These are phyloP conservation scores for Drosophila pallidifrons DNA, from an alignment of 1,140 invertebrate genomes.

Conservation along the genomic window DNA sequence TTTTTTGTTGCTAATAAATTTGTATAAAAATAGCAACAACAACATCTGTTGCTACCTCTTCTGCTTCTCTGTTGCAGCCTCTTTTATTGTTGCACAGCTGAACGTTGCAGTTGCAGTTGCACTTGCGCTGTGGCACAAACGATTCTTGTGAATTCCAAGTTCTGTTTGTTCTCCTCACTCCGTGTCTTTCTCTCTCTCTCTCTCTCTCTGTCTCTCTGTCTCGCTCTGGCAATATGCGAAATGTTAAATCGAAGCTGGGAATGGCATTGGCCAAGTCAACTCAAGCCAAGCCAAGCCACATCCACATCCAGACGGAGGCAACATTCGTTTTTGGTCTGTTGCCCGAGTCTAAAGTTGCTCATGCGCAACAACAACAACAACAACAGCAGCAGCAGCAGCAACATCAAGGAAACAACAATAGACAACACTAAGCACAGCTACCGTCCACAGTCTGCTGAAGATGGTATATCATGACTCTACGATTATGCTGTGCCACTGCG, in stretches of 20 bases:
- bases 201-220: not conserved
- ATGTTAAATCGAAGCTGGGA: conserved; percentile 52
- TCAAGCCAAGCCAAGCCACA: not conserved
- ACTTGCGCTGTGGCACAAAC: conserved; percentile 42
- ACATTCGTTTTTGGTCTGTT: conserved; percentile 31
- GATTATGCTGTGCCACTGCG: conserved; percentile 5
- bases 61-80: conserved; percentile 2
- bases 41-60: conserved; percentile 38
- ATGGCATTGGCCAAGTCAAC: conserved; percentile 4
- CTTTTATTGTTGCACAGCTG: conserved; percentile 28
- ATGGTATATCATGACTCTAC: conserved; percentile 21
- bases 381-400: conserved; percentile 23
- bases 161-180: not conserved
- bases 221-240: conserved; percentile 46
- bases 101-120: conserved; percentile 19
- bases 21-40: conserved; percentile 50
- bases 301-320: conserved; percentile 14
- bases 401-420: conserved; percentile 51
- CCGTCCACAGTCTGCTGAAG: conserved; percentile 23
- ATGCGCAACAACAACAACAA: conserved; percentile 75
- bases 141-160: conserved; percentile 65
- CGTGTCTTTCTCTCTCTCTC: not conserved
- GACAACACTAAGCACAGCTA: conserved; percentile 38
- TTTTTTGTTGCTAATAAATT: conserved; percentile 72
- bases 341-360: conserved; percentile 49